phyloP scores from a whole-genome alignment of 2,113 vertebrate species.

The Pycnonotus jocosus region DNA sequence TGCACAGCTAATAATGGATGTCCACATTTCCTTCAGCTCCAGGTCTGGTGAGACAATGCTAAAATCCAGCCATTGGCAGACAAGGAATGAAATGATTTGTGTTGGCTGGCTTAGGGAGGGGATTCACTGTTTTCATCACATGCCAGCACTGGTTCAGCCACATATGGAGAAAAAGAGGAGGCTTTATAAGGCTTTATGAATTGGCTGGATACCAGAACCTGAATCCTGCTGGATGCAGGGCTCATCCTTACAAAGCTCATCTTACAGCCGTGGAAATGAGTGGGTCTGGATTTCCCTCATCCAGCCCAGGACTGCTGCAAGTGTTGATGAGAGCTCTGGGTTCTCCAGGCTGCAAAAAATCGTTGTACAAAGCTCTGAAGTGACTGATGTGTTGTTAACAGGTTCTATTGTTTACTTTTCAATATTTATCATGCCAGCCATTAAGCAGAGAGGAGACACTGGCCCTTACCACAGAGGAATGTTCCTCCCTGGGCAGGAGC shows the following conservation, averaged over 20 bases:
- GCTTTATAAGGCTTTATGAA: conserved; percentile 3
- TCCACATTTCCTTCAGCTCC: background rate
- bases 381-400: background rate
- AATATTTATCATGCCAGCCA: background rate
- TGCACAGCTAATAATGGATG: background rate
- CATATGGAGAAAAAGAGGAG: background rate
- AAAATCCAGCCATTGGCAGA: background rate
- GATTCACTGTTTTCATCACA: background rate
- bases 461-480: background rate
- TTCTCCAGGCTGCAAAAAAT: background rate
- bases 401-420: background rate
- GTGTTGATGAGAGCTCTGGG: background rate
- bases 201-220: background rate
- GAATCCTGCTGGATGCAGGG: background rate
- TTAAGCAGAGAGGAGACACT: background rate
- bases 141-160: background rate
- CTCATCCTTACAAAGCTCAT: background rate
- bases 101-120: background rate
- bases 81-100: background rate
- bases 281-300: background rate
- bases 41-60: conserved; percentile 31
- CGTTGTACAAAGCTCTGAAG: background rate
- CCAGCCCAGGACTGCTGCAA: background rate
- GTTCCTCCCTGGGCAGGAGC: background rate
- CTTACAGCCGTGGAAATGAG: background rate